Conservation (phyloP, 2,797 vertebrate genomes). For the Spheniscus humboldti region DNA sequence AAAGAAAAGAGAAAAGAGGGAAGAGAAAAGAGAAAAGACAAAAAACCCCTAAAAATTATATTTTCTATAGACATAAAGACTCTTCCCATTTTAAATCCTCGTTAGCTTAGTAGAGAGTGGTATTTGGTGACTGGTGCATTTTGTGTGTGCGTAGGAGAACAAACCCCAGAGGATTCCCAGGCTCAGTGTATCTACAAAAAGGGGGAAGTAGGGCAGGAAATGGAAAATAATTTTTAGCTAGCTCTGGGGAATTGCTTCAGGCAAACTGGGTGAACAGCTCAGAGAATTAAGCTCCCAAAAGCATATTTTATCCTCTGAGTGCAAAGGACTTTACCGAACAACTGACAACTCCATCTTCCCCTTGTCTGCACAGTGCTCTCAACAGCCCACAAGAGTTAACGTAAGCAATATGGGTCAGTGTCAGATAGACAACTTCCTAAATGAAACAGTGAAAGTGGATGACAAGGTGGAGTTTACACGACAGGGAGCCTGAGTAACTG, state of each 20-base stretch:
- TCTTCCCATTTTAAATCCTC: background rate
- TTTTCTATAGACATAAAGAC: background rate
- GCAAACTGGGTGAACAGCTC: background rate
- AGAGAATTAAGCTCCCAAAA: background rate
- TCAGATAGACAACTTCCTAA: background rate
- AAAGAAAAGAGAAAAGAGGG: rapidly evolving
- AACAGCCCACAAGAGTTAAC: background rate
- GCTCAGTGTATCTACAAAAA: background rate
- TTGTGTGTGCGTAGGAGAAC: background rate
- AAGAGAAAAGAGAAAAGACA: background rate
- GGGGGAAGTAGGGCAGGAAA: background rate
- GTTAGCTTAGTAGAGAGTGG: background rate
- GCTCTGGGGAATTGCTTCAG: background rate
- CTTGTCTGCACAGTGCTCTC: background rate
- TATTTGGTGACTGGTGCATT: background rate
- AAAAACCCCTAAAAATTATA: rapidly evolving
- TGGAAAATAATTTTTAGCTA: background rate
- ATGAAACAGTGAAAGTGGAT: background rate
- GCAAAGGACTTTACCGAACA: background rate
- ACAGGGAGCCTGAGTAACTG: background rate
- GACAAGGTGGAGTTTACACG: background rate
- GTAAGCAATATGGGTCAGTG: background rate
- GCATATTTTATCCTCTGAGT: background rate
- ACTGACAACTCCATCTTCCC: background rate
- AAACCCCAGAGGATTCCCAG: background rate